Conservation (phyloP, 1,140 invertebrate genomes). For the Whitmania pigra region DNA sequence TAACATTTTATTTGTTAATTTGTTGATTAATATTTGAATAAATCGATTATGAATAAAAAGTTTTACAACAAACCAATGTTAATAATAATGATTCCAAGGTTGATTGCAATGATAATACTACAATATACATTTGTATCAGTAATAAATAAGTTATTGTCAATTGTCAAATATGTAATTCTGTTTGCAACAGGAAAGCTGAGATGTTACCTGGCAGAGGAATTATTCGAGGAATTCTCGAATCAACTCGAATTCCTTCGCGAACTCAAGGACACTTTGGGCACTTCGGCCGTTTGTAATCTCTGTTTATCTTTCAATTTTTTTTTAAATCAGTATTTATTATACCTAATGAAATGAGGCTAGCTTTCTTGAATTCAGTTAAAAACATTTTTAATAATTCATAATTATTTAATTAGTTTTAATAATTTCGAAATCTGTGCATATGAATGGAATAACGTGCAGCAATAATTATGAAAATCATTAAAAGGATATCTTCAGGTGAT, state of each 20-base stretch:
- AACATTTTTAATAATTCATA: too few relatives aligned
- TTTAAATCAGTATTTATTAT: too few relatives aligned
- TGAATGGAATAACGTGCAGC: too few relatives aligned
- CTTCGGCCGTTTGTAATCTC: conserved; percentile 37
- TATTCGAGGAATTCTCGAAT: conserved; percentile 56
- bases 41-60: neutral
- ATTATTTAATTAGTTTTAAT: too few relatives aligned
- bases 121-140: too few relatives aligned
- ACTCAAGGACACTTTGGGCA: conserved; percentile 53
- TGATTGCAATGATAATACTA: neutral
- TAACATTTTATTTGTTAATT: neutral
- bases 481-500: too few relatives aligned
- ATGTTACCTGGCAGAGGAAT: conserved; percentile 56
- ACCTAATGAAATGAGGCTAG: too few relatives aligned
- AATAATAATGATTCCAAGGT: neutral
- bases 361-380: too few relatives aligned
- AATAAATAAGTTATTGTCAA: too few relatives aligned
- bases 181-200: conserved; percentile 54
- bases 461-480: too few relatives aligned
- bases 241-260: conserved; percentile 76
- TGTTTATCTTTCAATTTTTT: too few relatives aligned
- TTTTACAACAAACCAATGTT: neutral
- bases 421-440: too few relatives aligned
- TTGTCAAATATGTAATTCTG: neutral
- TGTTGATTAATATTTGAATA: neutral